A percentile compares a stretch with the other conserved stretches of the same genome.
phyloP scores from a whole-genome alignment of 2,888 invertebrate species.

The Volucella inflata region DNA sequence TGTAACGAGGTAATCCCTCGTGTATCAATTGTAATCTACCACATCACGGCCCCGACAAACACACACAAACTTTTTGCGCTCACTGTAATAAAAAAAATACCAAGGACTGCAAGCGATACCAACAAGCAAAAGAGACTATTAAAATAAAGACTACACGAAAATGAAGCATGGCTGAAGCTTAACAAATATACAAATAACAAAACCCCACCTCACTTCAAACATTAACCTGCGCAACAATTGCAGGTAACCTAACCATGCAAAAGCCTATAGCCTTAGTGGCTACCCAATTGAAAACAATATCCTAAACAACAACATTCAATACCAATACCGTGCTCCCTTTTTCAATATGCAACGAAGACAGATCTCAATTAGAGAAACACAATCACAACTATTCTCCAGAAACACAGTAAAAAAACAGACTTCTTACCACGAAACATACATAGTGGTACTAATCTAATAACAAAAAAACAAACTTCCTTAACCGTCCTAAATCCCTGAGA shows the following conservation, averaged over 20 bases:
- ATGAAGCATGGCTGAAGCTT: conserved; percentile 7
- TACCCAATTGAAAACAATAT: not conserved
- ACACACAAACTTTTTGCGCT: not conserved
- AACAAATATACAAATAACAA: not conserved
- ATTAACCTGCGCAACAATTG: not conserved
- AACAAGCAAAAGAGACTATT: not conserved
- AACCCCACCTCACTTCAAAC: not conserved
- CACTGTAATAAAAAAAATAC: too few species aligned
- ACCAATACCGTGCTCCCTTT: not conserved
- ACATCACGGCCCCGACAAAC: too few species aligned
- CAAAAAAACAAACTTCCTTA: too few species aligned
- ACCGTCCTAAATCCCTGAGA: too few species aligned
- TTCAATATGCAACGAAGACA: not conserved
- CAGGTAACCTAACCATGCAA: not conserved
- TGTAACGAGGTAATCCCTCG: too few species aligned
- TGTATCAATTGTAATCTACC: not conserved
- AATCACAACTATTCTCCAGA: too few species aligned
- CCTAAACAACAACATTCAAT: not conserved
- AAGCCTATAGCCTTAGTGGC: not conserved
- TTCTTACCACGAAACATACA: too few species aligned
- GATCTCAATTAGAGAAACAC: not conserved
- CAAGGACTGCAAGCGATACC: not conserved
- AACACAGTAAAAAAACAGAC: too few species aligned
- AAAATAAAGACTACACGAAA: not conserved
- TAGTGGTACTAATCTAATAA: too few species aligned